Percentiles rank a stretch among this genome's conserved stretches.
phyloP scores from a whole-genome alignment of 2,797 vertebrate species.

The Tenualosa ilisha region DNA sequence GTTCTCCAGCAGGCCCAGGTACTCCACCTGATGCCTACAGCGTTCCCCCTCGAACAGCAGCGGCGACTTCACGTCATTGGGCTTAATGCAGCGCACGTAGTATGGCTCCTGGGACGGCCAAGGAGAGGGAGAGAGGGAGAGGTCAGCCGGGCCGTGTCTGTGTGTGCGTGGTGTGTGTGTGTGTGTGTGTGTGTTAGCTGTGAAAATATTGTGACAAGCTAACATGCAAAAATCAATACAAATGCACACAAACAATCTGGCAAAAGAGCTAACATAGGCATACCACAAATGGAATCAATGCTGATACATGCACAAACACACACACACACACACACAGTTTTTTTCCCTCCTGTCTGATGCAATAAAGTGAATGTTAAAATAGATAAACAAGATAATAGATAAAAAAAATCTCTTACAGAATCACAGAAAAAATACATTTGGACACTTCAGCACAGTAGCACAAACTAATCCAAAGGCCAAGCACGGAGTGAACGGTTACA shows the following conservation, averaged over 20 bases:
- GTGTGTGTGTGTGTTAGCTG: background rate
- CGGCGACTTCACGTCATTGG: conserved; percentile 94
- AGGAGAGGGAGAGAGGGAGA: conserved; percentile 12
- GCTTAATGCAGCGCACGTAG: conserved; percentile 97
- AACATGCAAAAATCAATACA: conserved; percentile 15
- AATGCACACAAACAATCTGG: conserved; percentile 15
- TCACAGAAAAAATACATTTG: background rate
- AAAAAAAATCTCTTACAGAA: background rate
- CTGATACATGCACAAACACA: background rate
- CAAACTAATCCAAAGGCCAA: background rate
- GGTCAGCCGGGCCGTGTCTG: background rate
- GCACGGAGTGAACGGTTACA: background rate
- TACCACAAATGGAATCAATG: too few relatives aligned
- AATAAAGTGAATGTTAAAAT: background rate
- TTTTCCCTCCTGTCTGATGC: background rate
- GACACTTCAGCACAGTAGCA: background rate
- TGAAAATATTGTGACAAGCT: conserved; percentile 4
- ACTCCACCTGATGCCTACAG: conserved; percentile 94
- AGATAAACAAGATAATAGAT: conserved; percentile 23
- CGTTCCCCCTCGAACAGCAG: conserved; percentile 91
- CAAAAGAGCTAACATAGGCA: background rate
- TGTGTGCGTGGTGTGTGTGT: background rate
- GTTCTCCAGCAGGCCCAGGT: conserved; percentile 95
- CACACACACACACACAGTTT: background rate
- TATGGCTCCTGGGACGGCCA: conserved; percentile 85